Conservation (phyloP, 2,888 invertebrate species). For the Morinoia aosen region DNA sequence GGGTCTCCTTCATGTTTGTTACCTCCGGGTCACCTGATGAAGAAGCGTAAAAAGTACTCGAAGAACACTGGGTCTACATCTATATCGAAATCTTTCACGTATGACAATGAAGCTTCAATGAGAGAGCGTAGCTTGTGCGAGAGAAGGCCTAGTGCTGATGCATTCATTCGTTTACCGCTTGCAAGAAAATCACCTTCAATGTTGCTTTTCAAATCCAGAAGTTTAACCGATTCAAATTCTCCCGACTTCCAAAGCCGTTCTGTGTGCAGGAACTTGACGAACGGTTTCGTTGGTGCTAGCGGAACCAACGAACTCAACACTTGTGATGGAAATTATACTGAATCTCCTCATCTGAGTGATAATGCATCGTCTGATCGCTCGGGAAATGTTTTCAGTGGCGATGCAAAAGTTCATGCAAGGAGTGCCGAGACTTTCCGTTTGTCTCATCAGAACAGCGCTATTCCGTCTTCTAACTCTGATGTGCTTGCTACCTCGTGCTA, state of each 20-base stretch:
- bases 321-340: neutral
- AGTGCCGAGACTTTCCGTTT: neutral
- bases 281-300: neutral
- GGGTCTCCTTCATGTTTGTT: neutral
- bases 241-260: neutral
- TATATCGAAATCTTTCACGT: slow-evolving; percentile 13
- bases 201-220: neutral
- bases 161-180: neutral
- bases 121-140: neutral
- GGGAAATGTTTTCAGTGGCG: neutral
- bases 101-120: neutral
- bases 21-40: slow-evolving; percentile 31
- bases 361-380: neutral
- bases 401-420: neutral
- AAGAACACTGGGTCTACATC: neutral
- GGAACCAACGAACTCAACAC: neutral
- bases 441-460: neutral
- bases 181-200: slow-evolving; percentile 7
- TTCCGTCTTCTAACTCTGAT: neutral
- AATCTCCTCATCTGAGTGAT: neutral
- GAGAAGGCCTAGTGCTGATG: slow-evolving; percentile 8
- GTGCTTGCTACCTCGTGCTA: neutral
- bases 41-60: neutral
- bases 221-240: neutral
- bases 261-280: neutral